Percentiles rank a stretch among this genome's conserved stretches.
phyloP scores from a whole-genome alignment of 2,113 vertebrate genomes.

The Macquaria australasica region DNA sequence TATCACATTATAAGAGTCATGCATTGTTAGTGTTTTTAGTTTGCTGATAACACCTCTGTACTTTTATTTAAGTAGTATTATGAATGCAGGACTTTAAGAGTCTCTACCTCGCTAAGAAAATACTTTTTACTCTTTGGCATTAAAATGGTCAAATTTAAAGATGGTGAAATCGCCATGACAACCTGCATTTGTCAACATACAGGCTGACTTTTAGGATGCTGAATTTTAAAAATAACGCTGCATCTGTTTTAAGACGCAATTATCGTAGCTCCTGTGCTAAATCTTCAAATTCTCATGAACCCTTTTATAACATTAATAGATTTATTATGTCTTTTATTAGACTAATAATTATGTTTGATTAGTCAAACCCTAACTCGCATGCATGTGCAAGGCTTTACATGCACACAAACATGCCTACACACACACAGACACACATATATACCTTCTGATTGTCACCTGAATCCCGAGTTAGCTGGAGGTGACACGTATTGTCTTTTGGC shows the following conservation, averaged over 20 bases:
- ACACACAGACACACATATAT: not conserved
- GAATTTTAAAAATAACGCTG: not conserved
- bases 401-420: not conserved
- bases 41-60: not conserved
- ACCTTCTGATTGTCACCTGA: slow-evolving; percentile 74
- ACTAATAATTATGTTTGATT: slow-evolving; percentile 28
- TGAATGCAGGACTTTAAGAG: not conserved
- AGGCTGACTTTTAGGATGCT: not conserved
- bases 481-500: slow-evolving; percentile 78
- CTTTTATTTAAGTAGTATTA: no score
- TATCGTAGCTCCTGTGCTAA: not conserved
- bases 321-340: slow-evolving; percentile 7
- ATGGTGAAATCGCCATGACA: not conserved
- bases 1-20: no score
- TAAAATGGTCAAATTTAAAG: not conserved
- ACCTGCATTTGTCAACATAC: not conserved
- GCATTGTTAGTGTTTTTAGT: not conserved
- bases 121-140: not conserved
- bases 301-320: not conserved
- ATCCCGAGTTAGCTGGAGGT: slow-evolving; percentile 72
- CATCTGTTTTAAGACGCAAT: not conserved
- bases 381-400: not conserved
- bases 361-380: slow-evolving; percentile 21
- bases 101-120: not conserved
- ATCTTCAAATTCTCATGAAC: not conserved